Conservation (phyloP, 2,113 vertebrate genomes). For the Bettongia penicillata region DNA sequence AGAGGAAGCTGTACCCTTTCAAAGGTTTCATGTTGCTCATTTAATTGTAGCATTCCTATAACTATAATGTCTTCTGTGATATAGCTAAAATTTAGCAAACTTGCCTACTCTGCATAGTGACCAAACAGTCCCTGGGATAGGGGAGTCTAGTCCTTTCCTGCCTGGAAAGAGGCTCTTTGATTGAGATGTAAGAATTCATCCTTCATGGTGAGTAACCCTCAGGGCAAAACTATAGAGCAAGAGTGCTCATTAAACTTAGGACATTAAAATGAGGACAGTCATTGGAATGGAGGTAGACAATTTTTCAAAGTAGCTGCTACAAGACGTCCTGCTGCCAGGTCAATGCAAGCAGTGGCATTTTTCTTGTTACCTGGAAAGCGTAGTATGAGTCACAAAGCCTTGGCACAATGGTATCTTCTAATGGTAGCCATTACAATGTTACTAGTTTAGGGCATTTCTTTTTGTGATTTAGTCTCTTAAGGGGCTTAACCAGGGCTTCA, state of each 20-base stretch:
- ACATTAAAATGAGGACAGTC: background rate
- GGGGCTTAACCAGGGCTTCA: background rate
- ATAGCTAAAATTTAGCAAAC: background rate
- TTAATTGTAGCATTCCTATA: background rate
- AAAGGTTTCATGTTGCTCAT: background rate
- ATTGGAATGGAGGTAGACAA: background rate
- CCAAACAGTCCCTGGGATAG: background rate
- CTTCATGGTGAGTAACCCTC: background rate
- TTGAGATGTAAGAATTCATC: background rate
- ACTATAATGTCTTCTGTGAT: background rate
- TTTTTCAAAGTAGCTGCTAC: background rate
- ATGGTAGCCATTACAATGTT: background rate
- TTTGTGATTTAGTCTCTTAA: background rate
- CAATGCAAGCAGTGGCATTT: background rate
- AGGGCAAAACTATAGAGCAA: background rate
- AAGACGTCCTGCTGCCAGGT: background rate
- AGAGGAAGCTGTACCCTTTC: background rate
- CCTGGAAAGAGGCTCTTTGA: background rate
- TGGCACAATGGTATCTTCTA: background rate
- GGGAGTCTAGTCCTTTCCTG: background rate
- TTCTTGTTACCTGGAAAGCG: background rate
- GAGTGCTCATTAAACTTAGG: background rate
- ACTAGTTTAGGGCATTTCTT: background rate
- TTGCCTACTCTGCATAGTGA: background rate
- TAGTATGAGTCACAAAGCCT: background rate